These are phyloP conservation scores for Panagrolaimus sp. DNA, from an alignment of 1,140 invertebrate species.

Conservation along the genomic window DNA sequence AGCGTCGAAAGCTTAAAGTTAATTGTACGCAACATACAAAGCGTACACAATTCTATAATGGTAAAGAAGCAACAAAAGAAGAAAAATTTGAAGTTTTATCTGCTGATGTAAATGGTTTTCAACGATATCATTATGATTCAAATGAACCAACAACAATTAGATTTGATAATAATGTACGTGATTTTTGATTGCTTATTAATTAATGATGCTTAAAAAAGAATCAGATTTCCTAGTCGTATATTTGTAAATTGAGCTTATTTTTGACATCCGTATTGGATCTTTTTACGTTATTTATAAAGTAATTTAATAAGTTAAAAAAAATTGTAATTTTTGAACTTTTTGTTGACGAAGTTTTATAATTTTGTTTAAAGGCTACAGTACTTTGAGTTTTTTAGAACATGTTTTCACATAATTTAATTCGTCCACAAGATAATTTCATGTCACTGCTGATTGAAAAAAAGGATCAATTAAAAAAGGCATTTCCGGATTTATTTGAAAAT, in stretches of 20 bases:
- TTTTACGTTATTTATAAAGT: no score
- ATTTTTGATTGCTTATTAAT: neutral
- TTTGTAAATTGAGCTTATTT: no score
- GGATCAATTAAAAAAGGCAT: slow-evolving; percentile 35
- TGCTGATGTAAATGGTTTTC: neutral
- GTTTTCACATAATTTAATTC: slow-evolving; percentile 28
- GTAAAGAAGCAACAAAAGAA: slow-evolving; percentile 41
- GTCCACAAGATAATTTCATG: slow-evolving; percentile 38
- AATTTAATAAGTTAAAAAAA: no score
- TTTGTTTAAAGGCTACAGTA: no score
- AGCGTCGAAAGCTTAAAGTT: slow-evolving; percentile 40
- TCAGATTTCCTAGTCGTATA: no score
- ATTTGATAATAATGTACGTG: neutral
- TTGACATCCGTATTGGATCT: no score
- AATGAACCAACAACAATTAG: neutral
- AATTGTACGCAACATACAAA: slow-evolving; percentile 42
- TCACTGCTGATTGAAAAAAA: slow-evolving; percentile 40
- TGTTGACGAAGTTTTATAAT: no score
- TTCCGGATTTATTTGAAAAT: slow-evolving; percentile 41
- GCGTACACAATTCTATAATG: slow-evolving; percentile 42
- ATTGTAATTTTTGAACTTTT: no score
- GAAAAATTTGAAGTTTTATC: slow-evolving; percentile 34
- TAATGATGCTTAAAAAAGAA: neutral
- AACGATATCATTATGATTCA: no score
- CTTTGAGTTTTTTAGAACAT: neutral